These are phyloP conservation scores for Neolamprologus modestus DNA, from an alignment of 2,113 vertebrate genomes.

Conservation along the genomic window DNA sequence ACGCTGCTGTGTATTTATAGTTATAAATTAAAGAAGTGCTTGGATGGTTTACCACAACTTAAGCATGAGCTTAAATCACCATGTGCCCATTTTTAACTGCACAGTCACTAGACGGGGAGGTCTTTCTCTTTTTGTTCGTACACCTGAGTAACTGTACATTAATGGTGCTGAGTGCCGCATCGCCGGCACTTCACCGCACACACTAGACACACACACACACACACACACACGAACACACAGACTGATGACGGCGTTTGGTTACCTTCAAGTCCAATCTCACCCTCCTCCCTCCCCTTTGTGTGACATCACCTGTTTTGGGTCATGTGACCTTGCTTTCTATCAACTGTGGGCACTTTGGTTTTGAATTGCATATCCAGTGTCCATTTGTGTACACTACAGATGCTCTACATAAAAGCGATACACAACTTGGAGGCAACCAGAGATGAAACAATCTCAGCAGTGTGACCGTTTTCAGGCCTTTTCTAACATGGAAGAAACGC, in stretches of 20 bases:
- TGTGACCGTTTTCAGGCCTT: constrained; percentile 29
- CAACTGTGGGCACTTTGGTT: constrained; percentile 56
- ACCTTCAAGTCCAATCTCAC: constrained; percentile 11
- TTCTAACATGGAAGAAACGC: constrained; percentile 28
- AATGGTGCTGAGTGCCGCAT: constrained; percentile 27
- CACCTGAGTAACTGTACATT: constrained; percentile 36
- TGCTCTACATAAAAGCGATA: constrained; percentile 22
- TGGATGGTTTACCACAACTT: constrained; percentile 99
- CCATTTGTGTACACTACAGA: constrained; percentile 58
- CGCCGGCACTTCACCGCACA: constrained; percentile 4
- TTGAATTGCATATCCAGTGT: constrained; percentile 53
- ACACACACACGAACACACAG: constrained; percentile 20
- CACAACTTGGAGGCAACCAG: not conserved
- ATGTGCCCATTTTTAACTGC: constrained; percentile 64
- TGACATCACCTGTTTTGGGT: constrained; percentile 62
- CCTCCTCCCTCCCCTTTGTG: constrained; percentile 22
- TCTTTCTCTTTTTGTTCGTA: constrained; percentile 4
- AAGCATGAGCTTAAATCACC: constrained; percentile 95
- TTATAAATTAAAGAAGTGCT: constrained; percentile 98
- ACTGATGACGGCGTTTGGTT: constrained; percentile 57
- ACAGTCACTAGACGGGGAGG: constrained; percentile 45
- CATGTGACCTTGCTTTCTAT: constrained; percentile 66
- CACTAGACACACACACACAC: constrained; percentile 30
- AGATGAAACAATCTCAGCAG: not conserved
- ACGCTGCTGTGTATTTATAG: constrained; percentile 99